phyloP scores from a whole-genome alignment of 2,888 invertebrate species.

The Oscheius sp. region DNA sequence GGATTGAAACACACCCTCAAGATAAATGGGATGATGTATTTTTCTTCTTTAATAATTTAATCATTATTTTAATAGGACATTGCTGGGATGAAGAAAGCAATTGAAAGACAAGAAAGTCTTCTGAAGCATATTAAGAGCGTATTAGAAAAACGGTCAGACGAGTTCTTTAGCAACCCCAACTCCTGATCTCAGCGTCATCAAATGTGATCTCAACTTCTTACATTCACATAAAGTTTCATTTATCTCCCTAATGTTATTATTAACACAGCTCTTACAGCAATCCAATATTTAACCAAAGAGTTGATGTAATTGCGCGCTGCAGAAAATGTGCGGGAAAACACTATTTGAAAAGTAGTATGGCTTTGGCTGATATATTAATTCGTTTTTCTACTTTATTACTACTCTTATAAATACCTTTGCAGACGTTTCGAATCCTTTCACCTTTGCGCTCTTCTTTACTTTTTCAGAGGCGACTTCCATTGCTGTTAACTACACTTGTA shows the following conservation, averaged over 20 bases:
- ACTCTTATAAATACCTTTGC: neutral
- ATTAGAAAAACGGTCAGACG: slow-evolving; percentile 22
- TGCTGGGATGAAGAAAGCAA: slow-evolving; percentile 9
- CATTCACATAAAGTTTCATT: too few relatives aligned
- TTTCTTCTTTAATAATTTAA: neutral
- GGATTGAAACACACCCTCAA: slow-evolving; percentile 15
- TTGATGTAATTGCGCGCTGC: neutral
- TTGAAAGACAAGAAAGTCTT: slow-evolving; percentile 17
- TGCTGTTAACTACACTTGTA: neutral
- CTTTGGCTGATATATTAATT: neutral
- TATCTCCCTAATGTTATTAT: too few relatives aligned
- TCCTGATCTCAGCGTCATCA: neutral
- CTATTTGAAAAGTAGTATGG: neutral
- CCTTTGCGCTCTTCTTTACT: neutral
- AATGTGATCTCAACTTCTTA: too few relatives aligned
- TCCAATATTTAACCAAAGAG: neutral
- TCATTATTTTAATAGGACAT: slow-evolving; percentile 16
- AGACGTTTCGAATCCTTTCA: slow-evolving; percentile 1
- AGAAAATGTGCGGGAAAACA: neutral
- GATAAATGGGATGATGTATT: slow-evolving; percentile 8
- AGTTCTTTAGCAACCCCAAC: slow-evolving; percentile 24
- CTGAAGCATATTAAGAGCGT: neutral
- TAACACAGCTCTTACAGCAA: neutral
- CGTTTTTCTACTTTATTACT: neutral
- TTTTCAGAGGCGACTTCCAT: neutral